Evolutionary conservation across 1,140 invertebrate genomes (phyloP), one percentile per base, ranked within the genome.

Genomic region (Helicoverpa zea): DNA sequence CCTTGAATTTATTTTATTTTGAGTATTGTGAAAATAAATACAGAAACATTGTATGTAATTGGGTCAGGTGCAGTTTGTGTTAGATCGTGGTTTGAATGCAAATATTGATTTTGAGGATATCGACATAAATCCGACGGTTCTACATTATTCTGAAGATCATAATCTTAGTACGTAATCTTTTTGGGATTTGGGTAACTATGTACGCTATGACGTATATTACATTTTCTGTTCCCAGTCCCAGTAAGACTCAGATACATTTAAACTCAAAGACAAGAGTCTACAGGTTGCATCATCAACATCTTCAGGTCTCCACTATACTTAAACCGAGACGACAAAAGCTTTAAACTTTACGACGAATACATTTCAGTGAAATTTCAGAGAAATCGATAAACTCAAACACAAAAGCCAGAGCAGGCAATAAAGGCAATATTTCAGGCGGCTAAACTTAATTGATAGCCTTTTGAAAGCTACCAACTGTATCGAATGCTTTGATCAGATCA

Each of bases 31-130:
- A 72, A 52, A 72, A 72, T 72, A 72, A 52, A 72, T 77, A 29
- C 18, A 30, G 56, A 63, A 77, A 77, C 74, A 77, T 52, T 77
- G 74, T 77, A 54, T 51, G 70, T 56, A 73, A 73, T 51, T 77
- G 18, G 74, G 74, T 77, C 74, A 64, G 59, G 29, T 75, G 30
- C 47, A 58, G 54, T 61, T 9, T 35, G 47, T 35, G 47, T 51
- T 75, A 51, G 14, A 52, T 72, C 49, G 13, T n/a, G 16, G 5
- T 30, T 72, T 30, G 12, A 72, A 52, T n/a, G 54, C 12, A 51
- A 54, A 2, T 30, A 30, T 51, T 12, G 49, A 72, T 29, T 72
- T 54, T 47, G 23, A 30, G 13, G 5, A 51, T 9, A 14, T 68
- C 35, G 12, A 12, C 3, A 14, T 16, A 70, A 70, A 52, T 52